Evolutionary conservation across 1,140 invertebrate genomes (phyloP), one percentile per base, ranked within the genome.

Genomic region (Hetaerina americana): DNA sequence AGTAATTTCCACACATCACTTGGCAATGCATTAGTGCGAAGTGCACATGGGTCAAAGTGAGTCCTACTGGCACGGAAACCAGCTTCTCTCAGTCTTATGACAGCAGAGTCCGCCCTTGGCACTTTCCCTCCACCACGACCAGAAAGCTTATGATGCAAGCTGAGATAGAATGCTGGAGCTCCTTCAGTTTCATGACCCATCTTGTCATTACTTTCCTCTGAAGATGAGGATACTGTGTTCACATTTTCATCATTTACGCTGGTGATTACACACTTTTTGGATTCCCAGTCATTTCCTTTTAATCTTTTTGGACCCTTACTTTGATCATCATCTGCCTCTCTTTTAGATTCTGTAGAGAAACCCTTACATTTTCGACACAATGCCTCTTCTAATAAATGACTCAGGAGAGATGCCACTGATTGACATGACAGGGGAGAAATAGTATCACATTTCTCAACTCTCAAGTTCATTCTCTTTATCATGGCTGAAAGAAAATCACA

Each of bases 61-160:
- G 81, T 82, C 24, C 79, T 73, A 74, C 78, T 79, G 22, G 79
- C 79, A 73, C 78, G 70, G 70, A 77, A 79, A 10, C 79, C 80
- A 1, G 76, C 72, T 1, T 73, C 69, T 57, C 75, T 74, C 5
- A 82, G 73, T 24, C 76, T 74, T 22, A 77, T 72, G 5, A 82
- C 73, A 5, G 80, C 74, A 70, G 76, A 77, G 27, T 76, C 76
- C 71, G 78, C 77, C 75, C 78, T 80, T 29, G 78, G 76, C 57
- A 79, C 70, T 57, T 77, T 74, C 69, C 76, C 75, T 75, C 78
- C 78, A 8, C 78, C 76, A 68, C 77, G 78, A 69, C 78, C 74
- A 26, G 76, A 76, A 72, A 78, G 79, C 10, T n/a, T 2, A 18
- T 57, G 40, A 12, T 57, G 40, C 5, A 80, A 67, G 68, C 79